phyloP scores from a whole-genome alignment of 1,140 invertebrate genomes.

The Lepidurus couesii region DNA sequence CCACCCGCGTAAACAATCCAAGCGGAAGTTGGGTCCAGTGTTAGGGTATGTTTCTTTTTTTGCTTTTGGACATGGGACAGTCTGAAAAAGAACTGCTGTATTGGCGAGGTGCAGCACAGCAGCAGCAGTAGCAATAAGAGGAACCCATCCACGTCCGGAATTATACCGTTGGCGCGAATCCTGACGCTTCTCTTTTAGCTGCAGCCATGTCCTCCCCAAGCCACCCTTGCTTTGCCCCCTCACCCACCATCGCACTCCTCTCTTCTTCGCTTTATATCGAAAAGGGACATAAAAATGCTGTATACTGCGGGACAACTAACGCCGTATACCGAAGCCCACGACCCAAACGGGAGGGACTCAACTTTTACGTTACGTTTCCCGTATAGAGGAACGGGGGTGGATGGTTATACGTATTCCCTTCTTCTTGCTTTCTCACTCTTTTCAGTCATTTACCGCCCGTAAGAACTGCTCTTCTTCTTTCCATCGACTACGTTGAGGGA shows the following conservation, averaged over 20 bases:
- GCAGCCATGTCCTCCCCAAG: conserved; percentile 1
- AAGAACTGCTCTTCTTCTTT: background rate
- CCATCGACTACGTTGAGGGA: background rate
- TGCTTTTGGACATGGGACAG: conserved; percentile 5
- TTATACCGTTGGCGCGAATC: conserved; percentile 21
- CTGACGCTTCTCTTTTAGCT: conserved; percentile 21
- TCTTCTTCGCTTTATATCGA: conserved; percentile 20
- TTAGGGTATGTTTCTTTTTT: background rate
- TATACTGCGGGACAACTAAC: conserved; percentile 17
- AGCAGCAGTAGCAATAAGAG: conserved; percentile 21
- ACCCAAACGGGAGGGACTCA: conserved; percentile 17
- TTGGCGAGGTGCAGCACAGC: conserved; percentile 12
- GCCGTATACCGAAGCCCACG: conserved; percentile 8
- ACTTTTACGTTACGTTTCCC: conserved; percentile 12
- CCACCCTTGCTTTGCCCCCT: background rate
- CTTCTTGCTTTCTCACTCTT: background rate
- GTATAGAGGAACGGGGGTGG: background rate
- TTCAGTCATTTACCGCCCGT: background rate
- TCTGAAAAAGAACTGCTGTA: conserved; percentile 19
- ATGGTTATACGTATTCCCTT: background rate
- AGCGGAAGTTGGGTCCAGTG: background rate
- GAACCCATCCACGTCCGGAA: conserved; percentile 20
- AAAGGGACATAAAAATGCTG: conserved; percentile 19
- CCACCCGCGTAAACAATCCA: too few species aligned
- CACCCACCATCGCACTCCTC: conserved; percentile 6